Conservation (phyloP, 2,113 vertebrate genomes). For the Trogon surrucura region DNA sequence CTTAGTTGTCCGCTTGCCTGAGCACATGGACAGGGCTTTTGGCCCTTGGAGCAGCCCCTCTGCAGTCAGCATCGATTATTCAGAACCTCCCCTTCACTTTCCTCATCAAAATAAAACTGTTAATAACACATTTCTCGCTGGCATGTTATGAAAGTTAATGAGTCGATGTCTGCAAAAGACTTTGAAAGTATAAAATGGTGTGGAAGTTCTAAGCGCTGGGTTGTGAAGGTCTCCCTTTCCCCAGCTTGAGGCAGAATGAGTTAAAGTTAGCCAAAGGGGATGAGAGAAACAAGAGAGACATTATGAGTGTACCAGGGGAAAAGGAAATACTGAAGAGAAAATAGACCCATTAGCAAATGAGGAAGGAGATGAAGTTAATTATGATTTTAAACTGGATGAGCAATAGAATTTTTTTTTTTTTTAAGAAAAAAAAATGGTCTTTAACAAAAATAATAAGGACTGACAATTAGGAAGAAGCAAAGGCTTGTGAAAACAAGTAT, state of each 20-base stretch:
- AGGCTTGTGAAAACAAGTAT: conserved; percentile 71
- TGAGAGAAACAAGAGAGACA: conserved; percentile 20
- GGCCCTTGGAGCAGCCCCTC: not conserved
- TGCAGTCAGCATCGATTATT: not conserved
- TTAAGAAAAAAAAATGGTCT: conserved; percentile 43
- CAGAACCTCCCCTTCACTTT: not conserved
- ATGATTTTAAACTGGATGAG: conserved; percentile 74
- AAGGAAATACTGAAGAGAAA: conserved; percentile 63
- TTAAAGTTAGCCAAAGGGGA: conserved; percentile 58
- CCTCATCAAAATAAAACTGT: conserved; percentile 36
- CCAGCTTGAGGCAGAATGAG: conserved; percentile 21
- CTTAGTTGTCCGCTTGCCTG: not conserved
- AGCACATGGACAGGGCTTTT: not conserved
- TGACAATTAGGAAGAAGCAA: conserved; percentile 30
- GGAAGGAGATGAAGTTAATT: conserved; percentile 77
- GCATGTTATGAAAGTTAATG: conserved; percentile 30
- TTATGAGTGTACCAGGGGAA: conserved; percentile 49
- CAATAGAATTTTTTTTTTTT: conserved; percentile 47
- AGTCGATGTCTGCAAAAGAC: conserved; percentile 29
- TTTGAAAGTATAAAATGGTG: not conserved
- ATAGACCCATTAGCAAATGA: conserved; percentile 72
- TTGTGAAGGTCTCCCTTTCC: conserved; percentile 18
- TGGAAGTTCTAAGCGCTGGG: not conserved
- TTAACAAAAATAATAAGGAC: conserved; percentile 51
- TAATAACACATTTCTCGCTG: not conserved